A percentile compares a stretch with the other conserved stretches of the same genome.
Conservation (phyloP, 1,140 invertebrate species). For the Drosophila tsacasi region DNA sequence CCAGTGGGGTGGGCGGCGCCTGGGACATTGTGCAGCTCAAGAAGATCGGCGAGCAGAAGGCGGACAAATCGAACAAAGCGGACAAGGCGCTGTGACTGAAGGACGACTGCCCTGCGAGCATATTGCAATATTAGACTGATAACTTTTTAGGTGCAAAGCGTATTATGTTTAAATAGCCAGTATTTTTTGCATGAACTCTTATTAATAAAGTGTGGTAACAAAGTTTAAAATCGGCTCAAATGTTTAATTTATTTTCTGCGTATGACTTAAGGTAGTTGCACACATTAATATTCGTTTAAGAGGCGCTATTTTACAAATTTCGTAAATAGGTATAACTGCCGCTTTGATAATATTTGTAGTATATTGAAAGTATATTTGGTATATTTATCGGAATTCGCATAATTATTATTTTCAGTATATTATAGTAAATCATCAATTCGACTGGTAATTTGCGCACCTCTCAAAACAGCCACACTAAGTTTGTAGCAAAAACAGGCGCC, state of each 20-base stretch:
- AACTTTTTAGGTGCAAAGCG: slow-evolving; percentile 47
- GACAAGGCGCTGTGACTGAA: slow-evolving; percentile 54
- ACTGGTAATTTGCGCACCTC: neutral
- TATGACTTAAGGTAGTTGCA: neutral
- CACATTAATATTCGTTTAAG: no score
- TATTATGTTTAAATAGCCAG: slow-evolving; percentile 70
- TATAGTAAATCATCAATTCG: neutral
- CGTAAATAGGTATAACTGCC: no score
- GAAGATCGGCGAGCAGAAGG: slow-evolving; percentile 9
- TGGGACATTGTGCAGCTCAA: slow-evolving; percentile 89
- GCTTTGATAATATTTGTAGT: no score
- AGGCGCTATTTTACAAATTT: no score
- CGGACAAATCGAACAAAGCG: slow-evolving; percentile 16
- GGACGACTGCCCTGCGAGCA: neutral
- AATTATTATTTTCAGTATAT: neutral
- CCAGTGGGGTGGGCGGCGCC: slow-evolving; percentile 86
- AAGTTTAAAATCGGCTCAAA: neutral
- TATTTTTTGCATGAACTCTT: slow-evolving; percentile 67
- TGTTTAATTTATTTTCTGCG: neutral
- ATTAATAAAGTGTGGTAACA: slow-evolving; percentile 12
- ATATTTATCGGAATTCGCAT: neutral
- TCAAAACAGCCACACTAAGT: slow-evolving; percentile 9
- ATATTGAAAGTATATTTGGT: neutral
- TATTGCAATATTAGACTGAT: slow-evolving; percentile 75
- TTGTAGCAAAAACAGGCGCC: slow-evolving; percentile 52